Base-by-base conservation (phyloP, 1,140 invertebrate genomes). In the Pissodes strobi region DNA sequence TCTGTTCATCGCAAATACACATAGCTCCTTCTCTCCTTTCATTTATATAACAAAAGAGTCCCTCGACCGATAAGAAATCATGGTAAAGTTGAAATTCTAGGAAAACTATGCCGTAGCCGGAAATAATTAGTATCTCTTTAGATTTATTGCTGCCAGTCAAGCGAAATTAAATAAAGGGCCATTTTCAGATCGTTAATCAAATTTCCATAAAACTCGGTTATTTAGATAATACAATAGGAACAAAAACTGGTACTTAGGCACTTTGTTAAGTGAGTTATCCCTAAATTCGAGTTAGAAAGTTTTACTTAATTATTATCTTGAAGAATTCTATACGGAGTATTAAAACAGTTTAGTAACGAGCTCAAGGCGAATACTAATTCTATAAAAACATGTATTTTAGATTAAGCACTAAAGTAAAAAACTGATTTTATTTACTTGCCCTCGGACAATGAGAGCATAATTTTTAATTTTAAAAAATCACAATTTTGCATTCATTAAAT, bases 241-340 rank as follows among this genome's bases (percentile, higher is more conserved):
- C 56, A 58, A 58, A 58, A 58, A 58, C 56, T 46, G 56, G 56
- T 58, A 46, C 56, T 58, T 58, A 58, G 27, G 39, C 56, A 46
- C 39, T 58, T 58, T 58, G 56, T 58, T 58, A 46, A 43, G 19
- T 27, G 5, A 19, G 56, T 58, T 58, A 30, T 30, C 39, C 23
- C 25, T 34, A 10, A 58, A 43, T 43, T 34, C 23, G 30, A 43
- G 37, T 12, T 15, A n/a, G 52, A 56, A 56, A 56, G 52, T 41
- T 27, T 25, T 12, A 27, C 17, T 53, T 37, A 49, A 49, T 23
- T 27, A 49, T 23, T 27, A 27, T 27, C 4, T 27, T 27, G 9
- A 27, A 27, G 25, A 9, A 27, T 27, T 5, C 9, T 27, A 27
- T 5, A 9, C 25, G 9, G 9, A 5, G 3, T 27, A 27, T 5